These are phyloP conservation scores for Tanypteryx hageni DNA, from an alignment of 2,888 invertebrate species.

Conservation along the genomic window DNA sequence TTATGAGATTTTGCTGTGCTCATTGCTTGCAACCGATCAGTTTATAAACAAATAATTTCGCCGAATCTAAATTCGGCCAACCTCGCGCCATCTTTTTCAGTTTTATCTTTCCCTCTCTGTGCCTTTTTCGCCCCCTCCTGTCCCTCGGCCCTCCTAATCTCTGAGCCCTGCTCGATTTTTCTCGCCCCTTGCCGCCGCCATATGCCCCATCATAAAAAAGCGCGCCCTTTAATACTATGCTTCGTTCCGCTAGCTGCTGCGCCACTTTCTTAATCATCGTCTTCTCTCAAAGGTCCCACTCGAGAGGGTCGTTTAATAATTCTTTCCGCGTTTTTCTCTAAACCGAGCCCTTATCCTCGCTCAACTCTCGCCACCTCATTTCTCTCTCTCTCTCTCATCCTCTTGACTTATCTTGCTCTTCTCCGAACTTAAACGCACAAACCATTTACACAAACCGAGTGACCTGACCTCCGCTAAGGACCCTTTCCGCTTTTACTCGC, in stretches of 20 bases:
- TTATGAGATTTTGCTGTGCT: no score
- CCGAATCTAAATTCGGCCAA: no score
- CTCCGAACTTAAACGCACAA: neutral
- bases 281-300: neutral
- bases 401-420: neutral
- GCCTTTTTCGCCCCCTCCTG: no score
- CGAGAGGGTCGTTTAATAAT: conserved; percentile 11
- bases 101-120: no score
- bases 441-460: neutral
- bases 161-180: no score
- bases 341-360: neutral
- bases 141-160: no score
- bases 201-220: no score
- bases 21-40: no score
- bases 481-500: neutral
- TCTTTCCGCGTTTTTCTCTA: neutral
- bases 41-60: no score
- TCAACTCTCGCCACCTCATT: neutral
- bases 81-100: no score
- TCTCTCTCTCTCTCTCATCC: no score
- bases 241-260: neutral
- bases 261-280: conserved; percentile 22
- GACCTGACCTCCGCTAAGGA: neutral
- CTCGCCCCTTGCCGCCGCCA: no score
- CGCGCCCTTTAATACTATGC: neutral